A percentile compares a stretch with the other conserved stretches of the same genome.
Conservation (phyloP, 2,888 invertebrate species). For the Stenodera caucasica region DNA sequence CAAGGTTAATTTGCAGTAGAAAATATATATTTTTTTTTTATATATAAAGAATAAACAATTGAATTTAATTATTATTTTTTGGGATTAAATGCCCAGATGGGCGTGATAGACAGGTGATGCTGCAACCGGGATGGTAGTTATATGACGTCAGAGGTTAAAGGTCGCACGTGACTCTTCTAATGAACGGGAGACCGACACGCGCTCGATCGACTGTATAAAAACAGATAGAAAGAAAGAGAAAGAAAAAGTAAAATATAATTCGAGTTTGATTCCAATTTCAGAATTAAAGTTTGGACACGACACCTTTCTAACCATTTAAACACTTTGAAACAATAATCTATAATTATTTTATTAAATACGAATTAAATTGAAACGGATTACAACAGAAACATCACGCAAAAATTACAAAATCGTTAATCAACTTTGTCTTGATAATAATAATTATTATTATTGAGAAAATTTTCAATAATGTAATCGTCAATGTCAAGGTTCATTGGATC, state of each 20-base stretch:
- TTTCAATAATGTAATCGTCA: background rate
- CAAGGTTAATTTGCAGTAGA: background rate
- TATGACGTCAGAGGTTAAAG: constrained; percentile 33
- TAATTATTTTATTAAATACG: too few species aligned
- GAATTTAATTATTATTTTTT: too few species aligned
- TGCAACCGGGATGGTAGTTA: constrained; percentile 9
- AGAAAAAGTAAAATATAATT: too few species aligned
- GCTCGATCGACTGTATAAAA: too few species aligned
- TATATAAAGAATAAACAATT: background rate
- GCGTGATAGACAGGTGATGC: constrained; percentile 3
- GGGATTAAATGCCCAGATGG: background rate
- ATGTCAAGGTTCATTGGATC: constrained; percentile 1
- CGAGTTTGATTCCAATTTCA: constrained; percentile 12
- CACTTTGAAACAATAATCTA: too few species aligned
- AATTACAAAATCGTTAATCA: constrained; percentile 1
- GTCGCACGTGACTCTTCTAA: constrained; percentile 40
- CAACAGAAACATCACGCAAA: background rate
- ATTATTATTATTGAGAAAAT: too few species aligned
- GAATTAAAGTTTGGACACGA: background rate
- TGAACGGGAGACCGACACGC: constrained; percentile 39
- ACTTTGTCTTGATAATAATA: too few species aligned
- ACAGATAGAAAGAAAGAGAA: too few species aligned
- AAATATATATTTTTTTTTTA: too few species aligned
- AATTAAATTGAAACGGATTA: too few species aligned
- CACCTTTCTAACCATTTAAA: too few species aligned